phyloP scores from a whole-genome alignment of 2,113 vertebrate genomes.

The Dinomys branickii region DNA sequence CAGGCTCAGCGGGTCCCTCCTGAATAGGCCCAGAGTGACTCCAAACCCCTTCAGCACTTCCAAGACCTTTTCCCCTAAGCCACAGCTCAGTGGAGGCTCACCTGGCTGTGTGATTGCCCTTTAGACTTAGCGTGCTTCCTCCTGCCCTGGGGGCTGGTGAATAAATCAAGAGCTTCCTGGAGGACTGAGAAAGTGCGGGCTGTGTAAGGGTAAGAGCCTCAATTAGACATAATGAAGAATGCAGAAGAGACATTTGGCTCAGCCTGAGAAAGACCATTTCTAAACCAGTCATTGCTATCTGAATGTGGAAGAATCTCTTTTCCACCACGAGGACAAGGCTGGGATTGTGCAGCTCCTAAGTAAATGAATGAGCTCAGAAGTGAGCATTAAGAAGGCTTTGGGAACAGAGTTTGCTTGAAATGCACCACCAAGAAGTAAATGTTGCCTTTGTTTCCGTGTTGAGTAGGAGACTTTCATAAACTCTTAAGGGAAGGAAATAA shows the following conservation, averaged over 20 bases:
- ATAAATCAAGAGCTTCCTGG: constrained; percentile 32
- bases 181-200: constrained; percentile 18
- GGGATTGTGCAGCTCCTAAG: constrained; percentile 54
- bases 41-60: background rate
- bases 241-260: background rate
- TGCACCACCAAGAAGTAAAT: constrained; percentile 3
- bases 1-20: background rate
- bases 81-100: background rate
- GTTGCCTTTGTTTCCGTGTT: background rate
- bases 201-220: constrained; percentile 67
- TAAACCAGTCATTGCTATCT: constrained; percentile 13
- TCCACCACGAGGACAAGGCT: background rate
- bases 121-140: background rate
- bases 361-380: constrained; percentile 61
- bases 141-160: rapidly evolving
- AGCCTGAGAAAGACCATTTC: constrained; percentile 63
- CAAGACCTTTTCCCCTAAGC: rapidly evolving
- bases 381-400: constrained; percentile 12
- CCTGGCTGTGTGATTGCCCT: background rate
- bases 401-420: constrained; percentile 21
- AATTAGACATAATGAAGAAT: constrained; percentile 47
- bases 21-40: background rate
- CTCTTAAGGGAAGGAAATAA: background rate
- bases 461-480: background rate
- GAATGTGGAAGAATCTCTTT: background rate